Evolutionary conservation across 2,113 vertebrate species (phyloP), one percentile per base, ranked within the genome.

Genomic region (Phaethornis superciliosus): DNA sequence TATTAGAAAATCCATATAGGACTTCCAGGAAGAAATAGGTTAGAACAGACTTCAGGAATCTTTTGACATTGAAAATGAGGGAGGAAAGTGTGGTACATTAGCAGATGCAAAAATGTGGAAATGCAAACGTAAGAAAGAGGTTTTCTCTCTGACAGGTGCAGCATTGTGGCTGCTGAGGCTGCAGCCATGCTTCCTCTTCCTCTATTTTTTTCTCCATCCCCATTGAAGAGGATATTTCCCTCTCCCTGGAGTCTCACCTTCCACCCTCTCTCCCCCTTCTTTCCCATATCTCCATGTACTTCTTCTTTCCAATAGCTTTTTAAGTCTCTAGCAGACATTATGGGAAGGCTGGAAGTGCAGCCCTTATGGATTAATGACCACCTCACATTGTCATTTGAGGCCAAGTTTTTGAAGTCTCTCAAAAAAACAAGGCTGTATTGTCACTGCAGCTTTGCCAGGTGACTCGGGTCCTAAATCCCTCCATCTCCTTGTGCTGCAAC

Each of bases 1-100:
- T 85, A 46, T 85, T 63, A 85, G 37, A 89, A 97, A 96, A 94
- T 71, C 20, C 51, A 27, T 10, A 19, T 35, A 85, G 55, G 51
- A 79, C n/a, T 69, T 23, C 12, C 82, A 86, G 58, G 37, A 94
- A 90, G 85, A 13, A 88, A 76, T 15, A 58, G 7, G 4, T 35
- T 89, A 68, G 15, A 83, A 65, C 13, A 90, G 20, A 37, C 18
- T 80, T 89, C 44, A 49, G 49, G 65, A 91, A 47, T 30, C 58
- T 65, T 90, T 47, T 58, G 59, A 55, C 26, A 89, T 55, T 91
- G 47, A n/a, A 92, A 83, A 70, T 59, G n/a, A 82, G 7, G 46
- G 33, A 89, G 4, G 22, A 42, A 92, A 56, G 19, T 12, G 24
- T 46, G 17, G 13, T 74, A 90, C 9, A 24, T 93, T 85, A 95